A percentile compares a stretch with the other conserved stretches of the same genome.
These are phyloP conservation scores for Meteorus sp. DNA, from an alignment of 1,140 invertebrate species.

Conservation along the genomic window DNA sequence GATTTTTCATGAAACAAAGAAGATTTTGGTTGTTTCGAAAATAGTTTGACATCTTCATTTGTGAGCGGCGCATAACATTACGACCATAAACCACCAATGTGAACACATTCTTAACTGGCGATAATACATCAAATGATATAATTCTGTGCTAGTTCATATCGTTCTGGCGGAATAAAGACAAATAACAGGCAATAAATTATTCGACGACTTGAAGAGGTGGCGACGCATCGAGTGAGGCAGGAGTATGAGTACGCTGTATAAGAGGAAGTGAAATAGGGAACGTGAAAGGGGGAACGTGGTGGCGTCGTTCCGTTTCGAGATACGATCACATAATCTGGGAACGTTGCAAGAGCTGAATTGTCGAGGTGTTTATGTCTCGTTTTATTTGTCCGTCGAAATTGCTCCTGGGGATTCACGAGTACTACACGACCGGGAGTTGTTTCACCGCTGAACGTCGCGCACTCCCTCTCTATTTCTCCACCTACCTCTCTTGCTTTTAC, in stretches of 20 bases:
- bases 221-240: background rate
- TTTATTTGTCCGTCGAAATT: slow-evolving; percentile 26
- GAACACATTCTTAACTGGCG: too few species aligned
- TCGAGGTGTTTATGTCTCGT: slow-evolving; percentile 28
- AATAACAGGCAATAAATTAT: slow-evolving; percentile 1
- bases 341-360: slow-evolving; percentile 23
- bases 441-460: background rate
- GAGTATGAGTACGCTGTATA: too few species aligned
- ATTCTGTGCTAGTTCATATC: background rate
- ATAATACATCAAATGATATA: background rate
- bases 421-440: slow-evolving; percentile 14
- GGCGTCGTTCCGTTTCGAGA: slow-evolving; percentile 20
- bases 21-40: too few species aligned
- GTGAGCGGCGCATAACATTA: too few species aligned
- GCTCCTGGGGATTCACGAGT: slow-evolving; percentile 21
- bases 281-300: slow-evolving; percentile 2
- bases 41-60: too few species aligned
- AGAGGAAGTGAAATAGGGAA: slow-evolving; percentile 1
- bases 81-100: too few species aligned
- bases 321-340: slow-evolving; percentile 28
- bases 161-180: background rate
- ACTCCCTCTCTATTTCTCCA: too few species aligned
- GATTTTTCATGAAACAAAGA: too few species aligned
- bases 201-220: background rate
- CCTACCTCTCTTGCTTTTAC: background rate